Conservation (phyloP, 2,797 vertebrate genomes). For the Gambusia yucatana region DNA sequence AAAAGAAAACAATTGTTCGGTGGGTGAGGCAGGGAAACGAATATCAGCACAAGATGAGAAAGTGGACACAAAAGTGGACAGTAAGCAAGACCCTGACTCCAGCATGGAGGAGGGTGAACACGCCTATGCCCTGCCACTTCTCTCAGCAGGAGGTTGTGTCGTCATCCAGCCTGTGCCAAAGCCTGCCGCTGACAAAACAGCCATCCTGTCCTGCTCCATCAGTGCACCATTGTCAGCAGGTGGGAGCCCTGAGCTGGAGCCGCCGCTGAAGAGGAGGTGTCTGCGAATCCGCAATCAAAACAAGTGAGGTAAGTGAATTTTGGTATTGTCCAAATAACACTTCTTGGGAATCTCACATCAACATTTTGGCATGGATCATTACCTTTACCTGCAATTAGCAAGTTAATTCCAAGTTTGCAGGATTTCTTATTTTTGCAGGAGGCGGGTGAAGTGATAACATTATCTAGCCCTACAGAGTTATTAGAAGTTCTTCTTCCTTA, state of each 20-base stretch:
- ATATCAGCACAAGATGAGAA: conserved; percentile 84
- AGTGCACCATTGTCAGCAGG: conserved; percentile 88
- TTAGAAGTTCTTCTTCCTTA: background rate
- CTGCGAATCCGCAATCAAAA: conserved; percentile 99
- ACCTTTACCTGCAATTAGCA: background rate
- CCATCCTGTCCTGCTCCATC: conserved; percentile 92
- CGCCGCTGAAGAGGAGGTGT: conserved; percentile 98
- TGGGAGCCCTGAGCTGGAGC: conserved; percentile 94
- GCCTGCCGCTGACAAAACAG: conserved; percentile 90
- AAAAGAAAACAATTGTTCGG: conserved; percentile 95
- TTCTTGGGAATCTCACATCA: background rate
- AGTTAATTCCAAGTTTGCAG: background rate
- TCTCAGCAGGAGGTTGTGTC: conserved; percentile 91
- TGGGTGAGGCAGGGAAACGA: conserved; percentile 86
- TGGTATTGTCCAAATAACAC: background rate
- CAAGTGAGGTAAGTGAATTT: conserved; percentile 86
- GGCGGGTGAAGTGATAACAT: background rate
- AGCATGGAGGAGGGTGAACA: conserved; percentile 91
- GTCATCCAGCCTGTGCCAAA: conserved; percentile 99
- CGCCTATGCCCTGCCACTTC: conserved; percentile 92
- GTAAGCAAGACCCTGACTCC: conserved; percentile 89
- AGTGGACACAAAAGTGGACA: conserved; percentile 80
- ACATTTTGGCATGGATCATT: background rate
- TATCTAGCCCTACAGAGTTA: background rate
- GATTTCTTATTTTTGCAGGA: background rate